Evolutionary conservation across 2,797 vertebrate genomes (phyloP).

Genomic region (Apogon talboti): DNA sequence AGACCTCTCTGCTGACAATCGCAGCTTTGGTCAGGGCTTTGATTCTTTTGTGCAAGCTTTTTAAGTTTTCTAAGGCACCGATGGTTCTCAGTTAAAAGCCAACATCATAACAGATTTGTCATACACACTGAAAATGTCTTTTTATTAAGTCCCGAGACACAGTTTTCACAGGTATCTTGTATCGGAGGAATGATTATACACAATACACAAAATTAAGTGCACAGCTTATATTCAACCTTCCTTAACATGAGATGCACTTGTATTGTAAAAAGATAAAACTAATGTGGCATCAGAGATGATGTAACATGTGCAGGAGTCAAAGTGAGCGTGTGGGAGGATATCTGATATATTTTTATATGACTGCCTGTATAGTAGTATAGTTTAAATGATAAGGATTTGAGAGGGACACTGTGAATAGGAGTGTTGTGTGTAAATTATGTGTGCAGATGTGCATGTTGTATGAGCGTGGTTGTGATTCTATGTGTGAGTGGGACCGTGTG

Average conservation of each 20-base stretch:
- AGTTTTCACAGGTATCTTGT: constrained; percentile 4
- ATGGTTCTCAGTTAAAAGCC: constrained; percentile 24
- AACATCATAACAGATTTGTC: constrained; percentile 18
- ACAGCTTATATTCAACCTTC: constrained; percentile 42
- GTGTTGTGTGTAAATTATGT: constrained; percentile 35
- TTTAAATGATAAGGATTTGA: constrained; percentile 44
- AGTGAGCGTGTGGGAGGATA: constrained; percentile 68
- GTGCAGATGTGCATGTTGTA: constrained; percentile 57
- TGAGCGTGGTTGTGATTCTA: constrained; percentile 46
- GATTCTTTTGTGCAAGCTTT: constrained; percentile 44
- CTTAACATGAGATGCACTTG: constrained; percentile 40
- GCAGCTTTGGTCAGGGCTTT: constrained; percentile 44
- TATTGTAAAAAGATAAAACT: constrained; percentile 49
- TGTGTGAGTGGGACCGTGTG: constrained; percentile 46
- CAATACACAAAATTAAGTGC: constrained; percentile 21
- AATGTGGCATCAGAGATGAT: constrained; percentile 65
- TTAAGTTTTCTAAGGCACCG: constrained; percentile 22
- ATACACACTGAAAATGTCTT: not conserved
- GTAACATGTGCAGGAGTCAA: constrained; percentile 75
- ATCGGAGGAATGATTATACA: constrained; percentile 15
- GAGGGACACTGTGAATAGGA: constrained; percentile 38
- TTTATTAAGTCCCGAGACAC: constrained; percentile 6
- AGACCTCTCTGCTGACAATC: constrained; percentile 57
- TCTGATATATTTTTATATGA: constrained; percentile 66
- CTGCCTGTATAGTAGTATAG: constrained; percentile 54